Conservation (phyloP, 2,888 invertebrate genomes). For the Drosophila lutescens region DNA sequence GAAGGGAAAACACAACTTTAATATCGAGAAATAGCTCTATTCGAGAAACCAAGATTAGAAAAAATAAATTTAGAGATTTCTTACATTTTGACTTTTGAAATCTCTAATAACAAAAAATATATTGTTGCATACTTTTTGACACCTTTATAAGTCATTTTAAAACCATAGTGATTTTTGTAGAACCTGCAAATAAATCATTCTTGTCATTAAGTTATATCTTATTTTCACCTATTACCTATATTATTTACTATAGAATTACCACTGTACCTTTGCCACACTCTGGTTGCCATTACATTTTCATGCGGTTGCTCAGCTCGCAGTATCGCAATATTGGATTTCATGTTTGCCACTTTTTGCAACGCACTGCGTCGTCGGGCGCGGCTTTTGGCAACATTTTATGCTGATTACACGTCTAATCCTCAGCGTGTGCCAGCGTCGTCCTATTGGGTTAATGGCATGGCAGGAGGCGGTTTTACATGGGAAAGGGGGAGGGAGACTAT, state of each 20-base stretch:
- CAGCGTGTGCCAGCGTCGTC: conserved; percentile 66
- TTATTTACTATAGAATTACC: not conserved
- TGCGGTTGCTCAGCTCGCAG: conserved; percentile 48
- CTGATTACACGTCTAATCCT: conserved; percentile 79
- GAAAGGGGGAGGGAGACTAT: not conserved
- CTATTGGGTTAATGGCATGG: conserved; percentile 37
- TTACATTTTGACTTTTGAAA: too few species aligned
- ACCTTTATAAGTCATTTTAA: too few species aligned
- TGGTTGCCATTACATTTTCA: conserved; percentile 59
- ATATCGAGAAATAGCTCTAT: too few species aligned
- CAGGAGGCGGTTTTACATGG: conserved; percentile 13
- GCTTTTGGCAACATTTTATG: conserved; percentile 72
- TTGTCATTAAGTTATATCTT: too few species aligned
- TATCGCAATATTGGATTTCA: conserved; percentile 74
- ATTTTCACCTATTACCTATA: too few species aligned
- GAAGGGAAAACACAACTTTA: too few species aligned
- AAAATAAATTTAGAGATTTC: too few species aligned
- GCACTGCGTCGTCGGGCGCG: conserved; percentile 31
- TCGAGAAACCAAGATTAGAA: too few species aligned
- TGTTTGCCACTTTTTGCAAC: conserved; percentile 67
- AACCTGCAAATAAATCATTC: too few species aligned
- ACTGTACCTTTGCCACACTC: conserved; percentile 21
- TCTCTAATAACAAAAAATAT: too few species aligned
- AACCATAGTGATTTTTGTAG: too few species aligned
- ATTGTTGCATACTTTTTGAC: too few species aligned